Conservation (phyloP, 2,888 invertebrate genomes). For the Crocallis elinguaria region DNA sequence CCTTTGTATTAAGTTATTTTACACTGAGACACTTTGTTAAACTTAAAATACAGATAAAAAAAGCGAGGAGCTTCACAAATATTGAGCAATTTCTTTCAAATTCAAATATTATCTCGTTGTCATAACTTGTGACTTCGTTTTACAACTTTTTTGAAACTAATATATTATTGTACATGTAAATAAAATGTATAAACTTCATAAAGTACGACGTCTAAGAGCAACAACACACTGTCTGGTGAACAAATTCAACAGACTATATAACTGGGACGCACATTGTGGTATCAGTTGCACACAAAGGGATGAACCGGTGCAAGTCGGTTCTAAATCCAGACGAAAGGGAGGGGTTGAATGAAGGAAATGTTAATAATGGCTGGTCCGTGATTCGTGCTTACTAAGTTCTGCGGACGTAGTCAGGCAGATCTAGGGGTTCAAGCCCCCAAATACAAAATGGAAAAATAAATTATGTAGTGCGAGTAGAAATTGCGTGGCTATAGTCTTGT, state of each 20-base stretch:
- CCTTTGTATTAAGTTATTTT: too few relatives aligned
- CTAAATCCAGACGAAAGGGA: conserved; percentile 25
- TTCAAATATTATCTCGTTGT: too few relatives aligned
- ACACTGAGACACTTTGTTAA: background rate
- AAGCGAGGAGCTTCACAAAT: background rate
- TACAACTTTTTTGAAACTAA: background rate
- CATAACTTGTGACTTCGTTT: too few relatives aligned
- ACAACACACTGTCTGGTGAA: conserved; percentile 49
- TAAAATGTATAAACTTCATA: conserved; percentile 42
- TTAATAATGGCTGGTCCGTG: conserved; percentile 24
- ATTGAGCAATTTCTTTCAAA: background rate
- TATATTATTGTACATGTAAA: background rate
- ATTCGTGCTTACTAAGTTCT: too few relatives aligned
- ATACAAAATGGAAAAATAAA: too few relatives aligned
- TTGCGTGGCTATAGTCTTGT: too few relatives aligned
- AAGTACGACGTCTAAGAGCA: conserved; percentile 42
- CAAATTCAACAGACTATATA: conserved; percentile 56
- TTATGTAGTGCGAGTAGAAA: too few relatives aligned
- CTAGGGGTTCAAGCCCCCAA: too few relatives aligned
- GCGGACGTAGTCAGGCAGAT: too few relatives aligned
- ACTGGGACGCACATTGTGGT: conserved; percentile 47
- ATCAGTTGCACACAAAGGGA: conserved; percentile 45
- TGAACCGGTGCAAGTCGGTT: conserved; percentile 45
- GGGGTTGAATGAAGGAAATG: conserved; percentile 29
- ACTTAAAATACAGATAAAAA: background rate